Percentiles rank a stretch among this genome's conserved stretches.
These are phyloP conservation scores for Platerodrilus igneus DNA, from an alignment of 2,888 invertebrate genomes.

Conservation along the genomic window DNA sequence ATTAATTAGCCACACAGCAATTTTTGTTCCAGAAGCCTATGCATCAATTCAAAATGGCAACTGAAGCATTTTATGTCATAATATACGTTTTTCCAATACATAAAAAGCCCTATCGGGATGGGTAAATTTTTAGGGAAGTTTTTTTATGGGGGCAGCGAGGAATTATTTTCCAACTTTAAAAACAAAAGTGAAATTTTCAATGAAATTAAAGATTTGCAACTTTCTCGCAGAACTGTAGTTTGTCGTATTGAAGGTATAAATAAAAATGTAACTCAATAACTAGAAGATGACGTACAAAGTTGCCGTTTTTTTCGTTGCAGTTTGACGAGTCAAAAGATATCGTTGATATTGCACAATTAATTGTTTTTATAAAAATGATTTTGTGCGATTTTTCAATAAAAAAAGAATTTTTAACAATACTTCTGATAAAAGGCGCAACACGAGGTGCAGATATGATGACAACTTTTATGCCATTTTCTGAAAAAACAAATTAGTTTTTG, in stretches of 20 bases:
- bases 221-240: slow-evolving; percentile 9
- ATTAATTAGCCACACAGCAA: slow-evolving; percentile 6
- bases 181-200: slow-evolving; percentile 9
- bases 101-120: slow-evolving; percentile 4
- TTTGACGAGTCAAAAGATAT: slow-evolving; percentile 7
- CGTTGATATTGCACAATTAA: too few relatives aligned
- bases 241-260: slow-evolving; percentile 7
- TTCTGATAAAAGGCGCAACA: background rate
- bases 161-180: slow-evolving; percentile 10
- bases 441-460: slow-evolving; percentile 1
- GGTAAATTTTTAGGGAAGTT: slow-evolving; percentile 6
- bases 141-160: slow-evolving; percentile 7
- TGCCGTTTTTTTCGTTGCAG: slow-evolving; percentile 8
- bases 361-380: too few relatives aligned
- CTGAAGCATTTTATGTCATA: slow-evolving; percentile 4
- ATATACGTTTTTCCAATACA: slow-evolving; percentile 4
- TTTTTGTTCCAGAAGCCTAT: slow-evolving; percentile 6
- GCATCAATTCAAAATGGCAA: slow-evolving; percentile 6
- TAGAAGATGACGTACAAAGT: slow-evolving; percentile 8
- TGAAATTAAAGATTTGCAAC: slow-evolving; percentile 9
- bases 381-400: background rate
- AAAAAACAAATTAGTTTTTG: slow-evolving; percentile 1
- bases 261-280: slow-evolving; percentile 8
- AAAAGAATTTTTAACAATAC: slow-evolving; percentile 6
- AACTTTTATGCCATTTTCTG: slow-evolving; percentile 1